Evolutionary conservation across 2,888 invertebrate species (phyloP), one percentile per base, ranked within the genome.

Genomic region (Lottia gigantea): DNA sequence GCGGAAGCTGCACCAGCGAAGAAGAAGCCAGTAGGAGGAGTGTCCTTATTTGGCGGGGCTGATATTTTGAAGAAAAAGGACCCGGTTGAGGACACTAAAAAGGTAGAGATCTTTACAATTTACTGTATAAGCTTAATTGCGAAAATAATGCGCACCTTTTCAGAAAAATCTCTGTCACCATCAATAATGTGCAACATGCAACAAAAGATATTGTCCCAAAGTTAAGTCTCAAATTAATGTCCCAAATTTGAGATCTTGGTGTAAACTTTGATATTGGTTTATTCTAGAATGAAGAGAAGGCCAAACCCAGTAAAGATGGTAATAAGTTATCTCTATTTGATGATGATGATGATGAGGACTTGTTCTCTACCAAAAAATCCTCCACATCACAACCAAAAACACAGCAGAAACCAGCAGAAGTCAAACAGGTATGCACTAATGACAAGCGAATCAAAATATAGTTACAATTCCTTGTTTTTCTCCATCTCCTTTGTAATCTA

Each of bases 21-120:
- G 69, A 83, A 82, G 73, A 84, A 85, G 71, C 84, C 85, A 49
- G 70, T 76, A 8, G 85, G 85, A 15, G 85, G 82, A 19, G 82
- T 84, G 16, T 79, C 85, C 2, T 71, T 86, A 74, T 85, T 86
- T 76, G 82, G 82, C 19, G 83, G 80, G 3, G 73, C 70, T 23
- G 73, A 73, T 26, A 31, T 70, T 16, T 45, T 73, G 61, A 71
- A 69, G 26, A 67, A 64, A 46, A 67, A 71, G 69, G 67, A 67
- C 55, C 55, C 23, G 23, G 23, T 55, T 4, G 55, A 19, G 4
- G 55, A 55, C 19, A 23, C 8, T 26, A 40, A 45, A 64, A 64
- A 64, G 45, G 31, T 40, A 64, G 40, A 40, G 2, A 40, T 11
- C 7, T 40, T 6, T 40, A 40, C 7, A 6, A 40, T 40, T 11